These are phyloP conservation scores for Nothura maculosa DNA, from an alignment of 2,797 vertebrate species.

Conservation along the genomic window DNA sequence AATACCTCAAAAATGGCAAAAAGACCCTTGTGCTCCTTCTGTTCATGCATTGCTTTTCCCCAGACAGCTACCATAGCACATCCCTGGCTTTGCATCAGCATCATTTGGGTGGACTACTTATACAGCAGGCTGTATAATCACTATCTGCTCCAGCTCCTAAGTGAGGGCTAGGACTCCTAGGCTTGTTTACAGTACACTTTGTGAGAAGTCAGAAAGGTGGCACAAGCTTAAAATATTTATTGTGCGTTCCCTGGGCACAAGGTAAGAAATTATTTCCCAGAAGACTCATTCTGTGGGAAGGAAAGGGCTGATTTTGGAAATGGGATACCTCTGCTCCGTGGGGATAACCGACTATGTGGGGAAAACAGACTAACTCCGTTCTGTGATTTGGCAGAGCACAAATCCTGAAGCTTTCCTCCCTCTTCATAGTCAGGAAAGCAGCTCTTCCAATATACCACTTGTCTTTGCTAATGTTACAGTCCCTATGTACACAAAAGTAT, in stretches of 20 bases:
- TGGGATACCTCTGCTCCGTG: background rate
- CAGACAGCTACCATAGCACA: too few relatives aligned
- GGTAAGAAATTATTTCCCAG: background rate
- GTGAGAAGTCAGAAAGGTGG: background rate
- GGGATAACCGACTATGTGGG: background rate
- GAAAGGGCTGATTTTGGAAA: conserved; percentile 21
- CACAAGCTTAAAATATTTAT: conserved; percentile 40
- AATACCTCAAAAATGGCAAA: background rate
- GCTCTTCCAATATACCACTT: background rate
- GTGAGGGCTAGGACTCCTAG: background rate
- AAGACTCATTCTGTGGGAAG: conserved; percentile 23
- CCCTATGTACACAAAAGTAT: background rate
- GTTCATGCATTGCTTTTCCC: background rate
- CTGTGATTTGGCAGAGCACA: background rate
- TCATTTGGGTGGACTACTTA: background rate
- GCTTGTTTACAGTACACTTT: background rate
- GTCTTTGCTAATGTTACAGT: background rate
- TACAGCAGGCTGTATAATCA: background rate
- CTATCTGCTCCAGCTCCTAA: background rate
- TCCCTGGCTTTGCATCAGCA: background rate
- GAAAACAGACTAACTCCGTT: background rate
- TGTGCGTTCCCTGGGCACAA: background rate
- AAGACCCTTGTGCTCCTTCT: background rate
- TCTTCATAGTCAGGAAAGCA: background rate
- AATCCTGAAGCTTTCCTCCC: background rate